These are phyloP conservation scores for Xenus cinereus DNA, from an alignment of 2,113 vertebrate genomes.

Conservation along the genomic window DNA sequence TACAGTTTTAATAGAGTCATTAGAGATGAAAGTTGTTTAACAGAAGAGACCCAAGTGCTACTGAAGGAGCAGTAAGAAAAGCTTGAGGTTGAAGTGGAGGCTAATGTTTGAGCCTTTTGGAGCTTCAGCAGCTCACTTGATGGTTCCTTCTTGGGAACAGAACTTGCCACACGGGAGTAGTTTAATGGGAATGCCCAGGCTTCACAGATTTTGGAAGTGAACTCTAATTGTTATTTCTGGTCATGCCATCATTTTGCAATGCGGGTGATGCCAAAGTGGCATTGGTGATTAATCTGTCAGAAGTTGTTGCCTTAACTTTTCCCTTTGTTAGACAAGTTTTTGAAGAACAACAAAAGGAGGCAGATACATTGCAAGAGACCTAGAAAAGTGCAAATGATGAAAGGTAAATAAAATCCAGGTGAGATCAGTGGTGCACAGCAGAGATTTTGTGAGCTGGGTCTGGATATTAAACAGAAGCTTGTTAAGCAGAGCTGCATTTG, in stretches of 20 bases:
- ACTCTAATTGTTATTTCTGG: not conserved
- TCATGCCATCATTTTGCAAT: not conserved
- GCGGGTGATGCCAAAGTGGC: not conserved
- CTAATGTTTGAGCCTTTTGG: not conserved
- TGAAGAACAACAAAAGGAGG: not conserved
- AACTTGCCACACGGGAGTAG: not conserved
- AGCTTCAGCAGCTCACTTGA: not conserved
- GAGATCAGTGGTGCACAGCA: not conserved
- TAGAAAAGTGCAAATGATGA: not conserved
- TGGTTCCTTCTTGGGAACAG: not conserved
- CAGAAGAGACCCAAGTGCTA: not conserved
- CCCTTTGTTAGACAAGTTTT: not conserved
- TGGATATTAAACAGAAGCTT: not conserved
- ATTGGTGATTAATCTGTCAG: not conserved
- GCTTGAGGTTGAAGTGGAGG: not conserved
- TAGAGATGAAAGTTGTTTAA: not conserved
- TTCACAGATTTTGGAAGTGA: not conserved
- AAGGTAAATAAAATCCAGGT: not conserved
- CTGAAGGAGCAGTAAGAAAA: not conserved
- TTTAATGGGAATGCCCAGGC: not conserved
- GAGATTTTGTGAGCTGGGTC: not conserved
- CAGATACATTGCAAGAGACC: not conserved
- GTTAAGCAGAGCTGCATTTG: not conserved
- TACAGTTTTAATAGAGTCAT: not conserved
- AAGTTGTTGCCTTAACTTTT: not conserved